These are phyloP conservation scores for Phymorhynchus buccinoides DNA, from an alignment of 1,140 invertebrate genomes.

Conservation along the genomic window DNA sequence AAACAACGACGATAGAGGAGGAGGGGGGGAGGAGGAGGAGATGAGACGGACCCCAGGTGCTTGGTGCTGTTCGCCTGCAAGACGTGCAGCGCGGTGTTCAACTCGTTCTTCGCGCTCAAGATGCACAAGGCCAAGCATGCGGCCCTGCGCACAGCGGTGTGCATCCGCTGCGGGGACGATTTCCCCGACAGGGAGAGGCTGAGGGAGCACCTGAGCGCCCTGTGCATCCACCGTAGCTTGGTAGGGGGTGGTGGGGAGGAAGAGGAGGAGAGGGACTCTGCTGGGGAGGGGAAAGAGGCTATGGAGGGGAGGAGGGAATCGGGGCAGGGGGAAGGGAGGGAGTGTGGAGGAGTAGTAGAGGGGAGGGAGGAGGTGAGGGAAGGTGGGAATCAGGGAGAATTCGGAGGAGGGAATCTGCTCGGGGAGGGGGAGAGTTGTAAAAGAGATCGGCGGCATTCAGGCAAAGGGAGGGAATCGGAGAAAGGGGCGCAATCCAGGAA, in stretches of 20 bases:
- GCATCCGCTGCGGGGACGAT: constrained; percentile 25
- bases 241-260: background rate
- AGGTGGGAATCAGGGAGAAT: background rate
- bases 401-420: too few relatives aligned
- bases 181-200: background rate
- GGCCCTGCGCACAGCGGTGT: background rate
- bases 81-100: background rate
- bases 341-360: background rate
- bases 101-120: constrained; percentile 27
- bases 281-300: background rate
- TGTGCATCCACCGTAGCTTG: background rate
- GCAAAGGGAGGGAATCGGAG: too few relatives aligned
- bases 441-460: too few relatives aligned
- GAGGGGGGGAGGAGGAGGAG: too few relatives aligned
- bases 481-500: too few relatives aligned
- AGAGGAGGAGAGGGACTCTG: background rate
- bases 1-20: background rate
- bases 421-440: too few relatives aligned
- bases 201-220: constrained; percentile 4
- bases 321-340: background rate
- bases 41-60: too few relatives aligned
- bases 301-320: background rate
- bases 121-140: constrained; percentile 29
- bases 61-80: background rate
- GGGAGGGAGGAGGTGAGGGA: background rate